Percentiles rank a stretch among this genome's conserved stretches.
Conservation (phyloP, 2,113 vertebrate genomes). For the Syrrhaptes paradoxus region DNA sequence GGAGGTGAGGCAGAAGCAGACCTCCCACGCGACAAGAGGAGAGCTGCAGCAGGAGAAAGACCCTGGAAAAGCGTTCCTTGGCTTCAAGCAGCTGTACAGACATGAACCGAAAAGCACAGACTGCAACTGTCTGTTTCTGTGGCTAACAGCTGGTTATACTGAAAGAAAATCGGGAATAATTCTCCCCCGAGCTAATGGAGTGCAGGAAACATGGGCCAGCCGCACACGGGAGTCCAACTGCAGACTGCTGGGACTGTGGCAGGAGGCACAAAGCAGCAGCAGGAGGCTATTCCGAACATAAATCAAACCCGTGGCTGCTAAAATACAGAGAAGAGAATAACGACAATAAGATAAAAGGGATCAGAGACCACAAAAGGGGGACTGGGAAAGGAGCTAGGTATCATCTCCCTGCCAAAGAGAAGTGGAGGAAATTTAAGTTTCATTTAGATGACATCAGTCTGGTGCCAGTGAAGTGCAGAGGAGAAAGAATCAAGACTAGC, state of each 20-base stretch:
- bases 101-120: not conserved
- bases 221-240: not conserved
- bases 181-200: accelerated
- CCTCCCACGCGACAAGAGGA: not conserved
- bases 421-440: not conserved
- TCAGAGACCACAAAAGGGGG: not conserved
- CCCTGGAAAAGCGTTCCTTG: not conserved
- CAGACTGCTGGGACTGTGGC: not conserved
- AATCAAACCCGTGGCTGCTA: not conserved
- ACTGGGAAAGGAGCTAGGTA: not conserved
- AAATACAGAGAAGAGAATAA: not conserved
- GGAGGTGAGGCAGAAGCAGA: slow-evolving; percentile 31
- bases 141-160: not conserved
- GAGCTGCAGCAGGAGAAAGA: not conserved
- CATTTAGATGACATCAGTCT: not conserved
- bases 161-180: not conserved
- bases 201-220: not conserved
- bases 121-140: not conserved
- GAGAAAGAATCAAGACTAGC: not conserved
- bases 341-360: not conserved
- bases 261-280: not conserved
- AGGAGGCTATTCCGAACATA: not conserved
- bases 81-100: not conserved
- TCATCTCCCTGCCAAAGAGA: not conserved
- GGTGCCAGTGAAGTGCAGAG: not conserved